phyloP scores from a whole-genome alignment of 1,140 invertebrate genomes.

The Drosophila kepulauana region DNA sequence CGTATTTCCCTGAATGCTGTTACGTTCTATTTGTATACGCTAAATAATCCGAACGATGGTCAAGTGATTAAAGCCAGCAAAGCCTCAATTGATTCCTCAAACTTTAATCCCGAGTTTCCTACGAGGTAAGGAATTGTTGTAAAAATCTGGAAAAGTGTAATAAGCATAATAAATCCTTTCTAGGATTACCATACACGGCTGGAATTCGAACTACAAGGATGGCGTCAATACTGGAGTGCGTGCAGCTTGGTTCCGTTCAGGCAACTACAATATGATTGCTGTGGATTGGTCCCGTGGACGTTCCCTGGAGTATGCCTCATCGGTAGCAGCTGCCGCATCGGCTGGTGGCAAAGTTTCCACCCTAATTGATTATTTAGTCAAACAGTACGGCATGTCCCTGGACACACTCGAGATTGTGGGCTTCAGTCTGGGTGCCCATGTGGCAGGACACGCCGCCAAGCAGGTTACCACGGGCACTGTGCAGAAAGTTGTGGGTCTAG shows the following conservation, averaged over 20 bases:
- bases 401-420: conserved; percentile 88
- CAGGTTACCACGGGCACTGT: conserved; percentile 61
- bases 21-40: conserved; percentile 66
- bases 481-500: conserved; percentile 85
- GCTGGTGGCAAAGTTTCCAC: conserved; percentile 83
- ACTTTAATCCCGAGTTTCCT: conserved; percentile 56
- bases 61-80: conserved; percentile 46
- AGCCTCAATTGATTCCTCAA: conserved; percentile 53
- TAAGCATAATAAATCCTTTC: background rate
- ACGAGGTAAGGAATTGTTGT: conserved; percentile 47
- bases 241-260: conserved; percentile 86
- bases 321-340: conserved; percentile 61
- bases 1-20: conserved; percentile 59
- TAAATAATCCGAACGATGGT: conserved; percentile 42
- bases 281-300: conserved; percentile 87
- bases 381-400: conserved; percentile 85
- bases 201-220: conserved; percentile 75
- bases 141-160: background rate
- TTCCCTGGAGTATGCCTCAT: conserved; percentile 85
- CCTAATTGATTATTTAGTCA: conserved; percentile 85
- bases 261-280: conserved; percentile 86
- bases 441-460: conserved; percentile 87
- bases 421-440: conserved; percentile 89
- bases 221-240: conserved; percentile 64
- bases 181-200: conserved; percentile 77